Evolutionary conservation across 2,888 invertebrate species (phyloP), one percentile per base, ranked within the genome.

Genomic region (Drosophila yooni): DNA sequence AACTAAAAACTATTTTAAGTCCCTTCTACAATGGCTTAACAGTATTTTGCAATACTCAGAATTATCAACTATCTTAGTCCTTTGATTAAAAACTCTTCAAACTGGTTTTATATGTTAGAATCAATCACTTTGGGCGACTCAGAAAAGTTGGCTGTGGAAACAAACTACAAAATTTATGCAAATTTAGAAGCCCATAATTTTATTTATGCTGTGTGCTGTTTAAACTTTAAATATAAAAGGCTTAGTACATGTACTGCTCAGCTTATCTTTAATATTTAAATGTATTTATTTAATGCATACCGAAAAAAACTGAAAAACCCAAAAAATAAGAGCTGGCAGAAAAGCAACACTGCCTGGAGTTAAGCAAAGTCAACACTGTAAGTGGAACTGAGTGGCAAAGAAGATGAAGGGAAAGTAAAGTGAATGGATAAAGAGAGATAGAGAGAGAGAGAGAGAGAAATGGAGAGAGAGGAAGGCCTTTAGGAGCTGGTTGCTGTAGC

Each of bases 301-400:
- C 15, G 38, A 61, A 36, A 50, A 36, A 29, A 51, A 58, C 34
- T 27, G 18, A 15, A 15, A 46, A 46, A 7, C 18, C 5, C 33
- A 11, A 31, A 53, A 52, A 34, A 48, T 34, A 21, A 48, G 21
- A 61, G 46, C 48, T 43, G 53, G 40, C 43, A 38, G 62, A 52
- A 67, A 56, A 71, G 70, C 40, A 71, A 58, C 33, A 43, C n/a
- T 46, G 51, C 33, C 65, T 54, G 59, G 43, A 67, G 73, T 70
- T 67, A 77, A 76, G 58, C 65, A 74, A 81, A 76, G 70, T 72
- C 78, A 78, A 65, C 65, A 79, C 38, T 53, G 66, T 46, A 74
- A 67, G 58, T 67, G 56, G 60, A 74, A 53, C 65, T 36, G 51
- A 60, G 68, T 18, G 53, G 57, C 38, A 46, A 56, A 29, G 40